Base-by-base conservation (phyloP, 2,888 invertebrate species). In the Neocrepidodera transversa region DNA sequence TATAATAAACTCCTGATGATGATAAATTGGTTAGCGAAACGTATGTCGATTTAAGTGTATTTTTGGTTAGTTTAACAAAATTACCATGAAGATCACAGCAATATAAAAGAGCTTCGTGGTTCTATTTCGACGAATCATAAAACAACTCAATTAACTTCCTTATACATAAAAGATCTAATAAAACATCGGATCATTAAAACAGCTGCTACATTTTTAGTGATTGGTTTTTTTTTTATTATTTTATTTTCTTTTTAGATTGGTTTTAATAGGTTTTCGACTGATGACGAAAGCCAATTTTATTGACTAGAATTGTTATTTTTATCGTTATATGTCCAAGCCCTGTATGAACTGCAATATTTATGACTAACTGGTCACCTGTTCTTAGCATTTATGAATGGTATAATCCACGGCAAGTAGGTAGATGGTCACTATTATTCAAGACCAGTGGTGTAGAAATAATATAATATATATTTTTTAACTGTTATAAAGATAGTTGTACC, bases 271-370 rank as follows among this genome's bases (percentile, higher is more conserved):
- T 66, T 57, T 60, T 62, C 64, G 65, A 66, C 63, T 59, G 66
- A 71, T 69, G 71, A 70, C 68, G 72, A 71, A 70, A 69, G 68
- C 64, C 64, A 65, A 71, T 69, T 71, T 73, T 71, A 71, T 71
- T 67, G 66, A 48, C 63, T 67, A 67, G 71, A 69, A 72, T 71
- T 72, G 71, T 71, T 72, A 72, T 71, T 71, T 72, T 74, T 71
- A 73, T 71, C 71, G 71, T 68, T 69, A 71, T 67, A 70, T 55
- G 66, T 64, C 68, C 66, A 55, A 58, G 63, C 65, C 62, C 65
- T 56, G 62, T 69, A 73, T 72, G 73, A 74, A 73, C 68, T 67
- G 63, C 67, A 50, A 70, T 69, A 71, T 73, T 74, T 74, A 73
- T 65, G 69, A 67, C 64, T 64, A 54, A 53, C 60, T 59, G 62